phyloP scores from a whole-genome alignment of 2,888 invertebrate genomes.

The Anoncus sp. region DNA sequence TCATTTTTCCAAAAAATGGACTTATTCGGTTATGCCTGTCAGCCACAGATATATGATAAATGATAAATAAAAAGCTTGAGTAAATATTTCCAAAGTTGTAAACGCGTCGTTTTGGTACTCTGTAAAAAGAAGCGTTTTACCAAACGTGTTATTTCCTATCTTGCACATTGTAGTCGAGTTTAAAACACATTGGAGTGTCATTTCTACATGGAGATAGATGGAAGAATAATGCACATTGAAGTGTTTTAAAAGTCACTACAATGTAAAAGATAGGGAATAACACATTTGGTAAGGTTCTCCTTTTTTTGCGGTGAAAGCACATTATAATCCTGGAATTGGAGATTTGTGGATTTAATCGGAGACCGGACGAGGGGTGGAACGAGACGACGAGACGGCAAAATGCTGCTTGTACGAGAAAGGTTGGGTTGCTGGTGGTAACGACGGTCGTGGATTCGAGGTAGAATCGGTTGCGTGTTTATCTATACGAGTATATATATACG shows the following conservation, averaged over 20 bases:
- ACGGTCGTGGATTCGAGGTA: conserved; percentile 54
- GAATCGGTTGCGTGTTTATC: conserved; percentile 64
- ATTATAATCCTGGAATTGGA: conserved; percentile 15
- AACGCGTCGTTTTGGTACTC: conserved; percentile 8
- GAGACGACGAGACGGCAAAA: conserved; percentile 43
- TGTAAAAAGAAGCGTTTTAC: too few relatives aligned
- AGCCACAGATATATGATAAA: background rate
- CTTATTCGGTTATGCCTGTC: too few relatives aligned
- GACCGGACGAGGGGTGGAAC: conserved; percentile 21
- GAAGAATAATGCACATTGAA: too few relatives aligned
- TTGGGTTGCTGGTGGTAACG: conserved; percentile 45
- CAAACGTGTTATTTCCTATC: too few relatives aligned
- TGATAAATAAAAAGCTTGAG: background rate
- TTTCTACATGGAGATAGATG: too few relatives aligned
- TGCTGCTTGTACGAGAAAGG: conserved; percentile 52
- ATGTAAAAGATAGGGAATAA: too few relatives aligned
- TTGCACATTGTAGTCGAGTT: too few relatives aligned
- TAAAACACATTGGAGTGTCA: too few relatives aligned
- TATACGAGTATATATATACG: conserved; percentile 9
- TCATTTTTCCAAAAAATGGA: too few relatives aligned
- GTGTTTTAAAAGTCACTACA: too few relatives aligned
- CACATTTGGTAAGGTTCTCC: too few relatives aligned
- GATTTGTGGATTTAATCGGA: conserved; percentile 59
- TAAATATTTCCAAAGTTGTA: background rate
- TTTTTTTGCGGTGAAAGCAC: too few relatives aligned